Conservation (phyloP, 2,113 vertebrate genomes). For the Leucoraja erinaceus region DNA sequence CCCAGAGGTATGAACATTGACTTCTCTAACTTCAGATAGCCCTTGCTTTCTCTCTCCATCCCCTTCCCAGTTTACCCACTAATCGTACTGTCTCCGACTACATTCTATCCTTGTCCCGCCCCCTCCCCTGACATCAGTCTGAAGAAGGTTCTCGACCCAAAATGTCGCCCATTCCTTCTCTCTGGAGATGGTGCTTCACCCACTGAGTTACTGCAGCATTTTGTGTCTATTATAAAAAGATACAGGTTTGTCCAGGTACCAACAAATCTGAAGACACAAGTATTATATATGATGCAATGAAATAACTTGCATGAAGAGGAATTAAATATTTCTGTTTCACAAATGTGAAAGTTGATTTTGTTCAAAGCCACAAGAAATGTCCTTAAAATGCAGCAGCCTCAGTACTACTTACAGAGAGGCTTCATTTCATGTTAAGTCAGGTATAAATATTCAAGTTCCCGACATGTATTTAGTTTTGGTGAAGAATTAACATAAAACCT, state of each 20-base stretch:
- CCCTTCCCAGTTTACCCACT: no score
- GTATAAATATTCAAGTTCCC: not conserved
- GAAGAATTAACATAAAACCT: not conserved
- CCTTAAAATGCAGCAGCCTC: not conserved
- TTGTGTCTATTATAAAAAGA: not conserved
- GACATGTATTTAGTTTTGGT: not conserved
- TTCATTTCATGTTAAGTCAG: not conserved
- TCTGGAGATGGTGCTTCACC: no score
- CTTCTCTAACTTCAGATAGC: no score
- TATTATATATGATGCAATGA: not conserved
- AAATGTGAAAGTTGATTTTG: not conserved
- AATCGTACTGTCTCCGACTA: no score
- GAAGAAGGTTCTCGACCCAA: no score
- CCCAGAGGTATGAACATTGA: no score
- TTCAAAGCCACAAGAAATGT: not conserved
- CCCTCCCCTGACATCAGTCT: no score
- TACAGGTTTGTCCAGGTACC: no score
- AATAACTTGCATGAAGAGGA: not conserved
- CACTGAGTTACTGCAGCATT: no score
- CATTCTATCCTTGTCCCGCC: no score
- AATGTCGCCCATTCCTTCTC: no score
- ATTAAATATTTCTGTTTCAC: not conserved
- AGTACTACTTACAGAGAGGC: not conserved
- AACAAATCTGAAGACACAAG: not conserved
- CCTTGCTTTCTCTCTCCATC: no score